Percentiles rank a stretch among this genome's conserved stretches.
Evolutionary conservation across 2,113 vertebrate species (phyloP).

Genomic region (Oncorhynchus mykiss): DNA sequence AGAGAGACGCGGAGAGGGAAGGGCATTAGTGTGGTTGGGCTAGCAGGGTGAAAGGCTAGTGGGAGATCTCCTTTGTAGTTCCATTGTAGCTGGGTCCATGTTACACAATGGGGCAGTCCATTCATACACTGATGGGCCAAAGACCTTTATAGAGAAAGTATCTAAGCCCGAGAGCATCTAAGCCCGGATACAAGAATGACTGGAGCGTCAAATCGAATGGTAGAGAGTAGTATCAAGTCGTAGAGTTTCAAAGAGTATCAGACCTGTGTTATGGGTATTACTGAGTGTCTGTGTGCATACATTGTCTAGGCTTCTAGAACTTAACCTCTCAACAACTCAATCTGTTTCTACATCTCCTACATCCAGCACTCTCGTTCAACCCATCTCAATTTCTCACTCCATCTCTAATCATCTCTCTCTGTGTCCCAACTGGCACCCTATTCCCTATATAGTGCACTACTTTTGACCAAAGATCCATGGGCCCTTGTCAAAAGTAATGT

Average conservation of each 20-base stretch:
- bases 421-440: neutral
- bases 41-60: conserved; percentile 61
- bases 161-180: neutral
- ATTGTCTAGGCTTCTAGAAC: neutral
- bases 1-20: conserved; percentile 66
- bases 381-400: neutral
- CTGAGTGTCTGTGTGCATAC: too few relatives aligned
- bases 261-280: too few relatives aligned
- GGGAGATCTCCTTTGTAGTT: conserved; percentile 15
- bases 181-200: too few relatives aligned
- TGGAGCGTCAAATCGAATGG: too few relatives aligned
- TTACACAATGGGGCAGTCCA: conserved; percentile 2
- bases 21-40: conserved; percentile 56
- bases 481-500: too few relatives aligned
- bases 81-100: conserved; percentile 56
- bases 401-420: neutral
- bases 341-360: neutral
- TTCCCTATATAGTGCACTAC: too few relatives aligned
- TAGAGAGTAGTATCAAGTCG: too few relatives aligned
- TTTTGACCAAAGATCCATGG: too few relatives aligned
- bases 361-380: neutral
- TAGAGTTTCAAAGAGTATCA: too few relatives aligned
- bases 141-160: neutral
- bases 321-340: neutral
- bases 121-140: neutral